Evolutionary conservation across 2,888 invertebrate species (phyloP).

Genomic region (Agrotis puta): DNA sequence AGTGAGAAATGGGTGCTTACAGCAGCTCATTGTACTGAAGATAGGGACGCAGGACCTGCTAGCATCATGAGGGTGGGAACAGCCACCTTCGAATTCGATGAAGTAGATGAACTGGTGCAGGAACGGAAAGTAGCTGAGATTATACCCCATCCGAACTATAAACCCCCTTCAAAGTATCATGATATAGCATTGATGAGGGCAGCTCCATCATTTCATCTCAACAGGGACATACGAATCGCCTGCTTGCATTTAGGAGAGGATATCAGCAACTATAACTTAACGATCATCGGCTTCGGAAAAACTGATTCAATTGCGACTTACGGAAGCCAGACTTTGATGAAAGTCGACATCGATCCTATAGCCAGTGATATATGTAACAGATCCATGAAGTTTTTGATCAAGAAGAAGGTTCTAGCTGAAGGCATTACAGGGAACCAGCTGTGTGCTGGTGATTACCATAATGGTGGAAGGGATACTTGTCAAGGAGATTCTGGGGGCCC

Average conservation of each 20-base stretch:
- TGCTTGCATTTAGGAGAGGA: conserved; percentile 87
- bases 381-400: conserved; percentile 83
- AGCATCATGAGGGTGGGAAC: conserved; percentile 90
- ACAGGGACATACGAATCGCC: conserved; percentile 91
- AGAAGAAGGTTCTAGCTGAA: conserved; percentile 75
- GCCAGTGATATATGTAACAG: conserved; percentile 78
- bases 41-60: conserved; percentile 86
- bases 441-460: conserved; percentile 86
- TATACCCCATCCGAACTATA: conserved; percentile 90
- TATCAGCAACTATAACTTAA: conserved; percentile 77
- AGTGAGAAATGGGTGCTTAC: conserved; percentile 85
- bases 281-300: conserved; percentile 93
- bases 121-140: conserved; percentile 85
- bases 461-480: conserved; percentile 87
- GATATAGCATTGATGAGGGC: conserved; percentile 93
- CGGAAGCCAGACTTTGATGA: conserved; percentile 88
- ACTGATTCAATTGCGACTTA: conserved; percentile 82
- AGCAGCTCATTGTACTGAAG: conserved; percentile 86
- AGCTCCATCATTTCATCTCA: conserved; percentile 85
- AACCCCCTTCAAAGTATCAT: conserved; percentile 90
- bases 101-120: conserved; percentile 88
- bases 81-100: conserved; percentile 88
- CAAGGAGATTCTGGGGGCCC: conserved; percentile 90
- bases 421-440: conserved; percentile 83
- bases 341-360: conserved; percentile 85